Conservation (phyloP, 2,888 invertebrate genomes). For the Ischnura elegans region DNA sequence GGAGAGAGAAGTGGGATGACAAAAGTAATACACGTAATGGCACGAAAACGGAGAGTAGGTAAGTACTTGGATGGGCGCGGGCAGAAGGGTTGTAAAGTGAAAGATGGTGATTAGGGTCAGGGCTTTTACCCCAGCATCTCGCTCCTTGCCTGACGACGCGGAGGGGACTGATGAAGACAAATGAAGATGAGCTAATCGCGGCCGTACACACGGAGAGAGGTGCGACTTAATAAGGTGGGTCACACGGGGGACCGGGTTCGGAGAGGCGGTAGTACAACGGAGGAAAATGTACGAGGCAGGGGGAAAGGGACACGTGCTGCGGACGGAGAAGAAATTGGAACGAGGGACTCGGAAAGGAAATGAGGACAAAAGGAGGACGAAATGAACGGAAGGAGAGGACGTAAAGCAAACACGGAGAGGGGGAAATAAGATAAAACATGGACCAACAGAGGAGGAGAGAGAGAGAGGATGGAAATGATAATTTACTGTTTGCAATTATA, state of each 20-base stretch:
- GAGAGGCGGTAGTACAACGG: background rate
- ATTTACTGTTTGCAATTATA: too few relatives aligned
- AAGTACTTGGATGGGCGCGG: background rate
- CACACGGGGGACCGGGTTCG: background rate
- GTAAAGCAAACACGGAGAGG: background rate
- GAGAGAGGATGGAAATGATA: too few relatives aligned
- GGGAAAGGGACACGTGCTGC: background rate
- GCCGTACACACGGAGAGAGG: background rate
- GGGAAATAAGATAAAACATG: background rate
- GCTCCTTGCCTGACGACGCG: background rate
- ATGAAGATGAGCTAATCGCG: slow-evolving; percentile 22
- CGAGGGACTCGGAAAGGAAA: background rate
- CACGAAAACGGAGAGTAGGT: background rate
- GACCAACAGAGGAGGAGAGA: too few relatives aligned
- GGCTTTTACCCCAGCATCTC: background rate
- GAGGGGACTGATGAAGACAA: slow-evolving; percentile 18
- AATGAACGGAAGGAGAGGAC: background rate
- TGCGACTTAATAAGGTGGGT: background rate
- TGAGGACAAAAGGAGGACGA: background rate
- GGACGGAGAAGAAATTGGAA: background rate
- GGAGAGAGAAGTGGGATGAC: background rate
- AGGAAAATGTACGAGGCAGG: background rate
- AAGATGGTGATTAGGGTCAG: background rate
- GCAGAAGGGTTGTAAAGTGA: background rate
- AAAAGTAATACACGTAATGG: background rate